Conservation (phyloP, 2,888 invertebrate genomes). For the Linhomoeus sp. region DNA sequence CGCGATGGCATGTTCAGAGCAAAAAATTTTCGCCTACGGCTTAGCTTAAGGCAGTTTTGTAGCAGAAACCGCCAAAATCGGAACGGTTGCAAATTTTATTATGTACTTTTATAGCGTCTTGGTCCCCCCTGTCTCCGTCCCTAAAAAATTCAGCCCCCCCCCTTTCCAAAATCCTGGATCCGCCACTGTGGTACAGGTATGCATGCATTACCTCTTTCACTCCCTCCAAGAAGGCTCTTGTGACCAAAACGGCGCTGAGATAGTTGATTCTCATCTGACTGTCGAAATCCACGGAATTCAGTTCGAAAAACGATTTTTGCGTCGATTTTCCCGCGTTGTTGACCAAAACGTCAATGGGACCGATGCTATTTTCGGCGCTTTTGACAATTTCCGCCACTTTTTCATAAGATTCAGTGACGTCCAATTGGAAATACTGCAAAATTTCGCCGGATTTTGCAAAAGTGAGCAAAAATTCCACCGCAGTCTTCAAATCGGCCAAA, state of each 20-base stretch:
- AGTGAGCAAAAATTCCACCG: conserved; percentile 18
- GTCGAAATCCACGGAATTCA: conserved; percentile 23
- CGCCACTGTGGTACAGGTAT: no score
- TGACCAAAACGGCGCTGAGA: conserved; percentile 43
- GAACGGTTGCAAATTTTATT: no score
- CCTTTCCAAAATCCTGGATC: no score
- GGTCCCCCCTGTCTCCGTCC: no score
- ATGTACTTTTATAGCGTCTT: no score
- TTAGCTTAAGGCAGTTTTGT: no score
- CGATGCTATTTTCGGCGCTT: conserved; percentile 44
- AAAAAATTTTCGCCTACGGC: no score
- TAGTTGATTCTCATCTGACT: conserved; percentile 65
- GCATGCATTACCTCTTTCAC: no score
- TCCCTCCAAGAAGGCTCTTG: conserved; percentile 12
- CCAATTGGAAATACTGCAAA: neutral
- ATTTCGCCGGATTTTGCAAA: no score
- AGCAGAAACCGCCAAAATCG: no score
- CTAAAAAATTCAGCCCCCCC: no score
- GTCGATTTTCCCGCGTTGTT: conserved; percentile 64
- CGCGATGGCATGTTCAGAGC: no score
- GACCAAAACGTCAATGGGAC: conserved; percentile 66
- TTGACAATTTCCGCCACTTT: conserved; percentile 38
- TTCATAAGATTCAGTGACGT: conserved; percentile 41
- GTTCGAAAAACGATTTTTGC: conserved; percentile 14
- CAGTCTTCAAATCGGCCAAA: conserved; percentile 35